phyloP scores from a whole-genome alignment of 2,888 invertebrate genomes.

The Dilophus febrilis region DNA sequence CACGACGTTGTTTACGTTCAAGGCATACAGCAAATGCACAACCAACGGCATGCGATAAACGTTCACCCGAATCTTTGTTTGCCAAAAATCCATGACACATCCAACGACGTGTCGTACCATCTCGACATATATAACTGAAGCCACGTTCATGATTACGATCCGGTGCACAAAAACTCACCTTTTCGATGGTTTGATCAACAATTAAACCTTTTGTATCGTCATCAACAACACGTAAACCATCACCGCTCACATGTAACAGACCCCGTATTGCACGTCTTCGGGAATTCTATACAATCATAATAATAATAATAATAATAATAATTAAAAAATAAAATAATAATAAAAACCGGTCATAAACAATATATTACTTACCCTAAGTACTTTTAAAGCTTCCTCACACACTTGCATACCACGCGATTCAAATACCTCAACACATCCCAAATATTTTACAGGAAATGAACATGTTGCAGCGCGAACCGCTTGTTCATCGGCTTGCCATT shows the following conservation, averaged over 20 bases:
- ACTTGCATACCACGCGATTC: slow-evolving; percentile 99
- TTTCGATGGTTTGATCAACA: slow-evolving; percentile 99
- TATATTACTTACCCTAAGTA: slow-evolving; percentile 60
- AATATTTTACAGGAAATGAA: slow-evolving; percentile 94
- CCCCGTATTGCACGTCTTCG: slow-evolving; percentile 78
- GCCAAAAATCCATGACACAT: slow-evolving; percentile 99
- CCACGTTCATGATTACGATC: slow-evolving; percentile 95
- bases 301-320: slow-evolving; percentile 7
- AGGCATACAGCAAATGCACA: slow-evolving; percentile 98
- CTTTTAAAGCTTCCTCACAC: slow-evolving; percentile 97
- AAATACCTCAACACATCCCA: slow-evolving; percentile 98
- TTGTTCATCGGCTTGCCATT: slow-evolving; percentile 96
- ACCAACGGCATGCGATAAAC: slow-evolving; percentile 96
- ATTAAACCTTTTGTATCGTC: slow-evolving; percentile 97
- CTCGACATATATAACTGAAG: slow-evolving; percentile 94
- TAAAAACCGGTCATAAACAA: slow-evolving; percentile 1
- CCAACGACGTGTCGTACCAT: slow-evolving; percentile 96
- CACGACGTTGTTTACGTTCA: slow-evolving; percentile 92
- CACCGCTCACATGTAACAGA: slow-evolving; percentile 78
- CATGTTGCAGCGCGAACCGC: slow-evolving; percentile 93
- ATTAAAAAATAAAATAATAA: slow-evolving; percentile 1
- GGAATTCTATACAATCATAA: slow-evolving; percentile 56
- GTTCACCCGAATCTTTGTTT: slow-evolving; percentile 88
- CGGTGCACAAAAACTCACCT: slow-evolving; percentile 99
- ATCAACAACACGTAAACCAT: slow-evolving; percentile 93